Evolutionary conservation across 2,113 vertebrate species (phyloP), one percentile per base, ranked within the genome.

Genomic region (Abramis brama): DNA sequence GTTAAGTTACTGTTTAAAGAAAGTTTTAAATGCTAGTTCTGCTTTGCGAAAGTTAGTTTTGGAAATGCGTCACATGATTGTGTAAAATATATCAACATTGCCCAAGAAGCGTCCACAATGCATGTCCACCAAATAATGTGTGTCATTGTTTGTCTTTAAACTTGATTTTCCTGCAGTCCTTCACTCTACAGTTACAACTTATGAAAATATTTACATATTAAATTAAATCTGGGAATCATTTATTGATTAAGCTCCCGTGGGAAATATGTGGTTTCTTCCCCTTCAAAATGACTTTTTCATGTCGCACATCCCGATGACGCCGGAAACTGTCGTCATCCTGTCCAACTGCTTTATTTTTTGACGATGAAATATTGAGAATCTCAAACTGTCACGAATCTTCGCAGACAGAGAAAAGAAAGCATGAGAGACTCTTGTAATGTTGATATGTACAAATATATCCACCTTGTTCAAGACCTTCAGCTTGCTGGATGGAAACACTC

Each of bases 381-480:
- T 79, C 10, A 1, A n/a, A 71, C 68, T n/a, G 68, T 43, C 30
- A 59, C 52, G 36, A 39, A 25, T 80, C 13, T 62, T 50, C 43
- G 4, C 11, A 47, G 39, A 75, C 36, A 45, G 36, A 66, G 36
- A 80, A 47, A 17, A 19, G 12, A 62, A 39, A 80, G 47, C 23
- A 25, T 17, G 39, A 13, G 21, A 52, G 23, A 74, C 33, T 66
- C 12, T 77, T 57, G 25, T 52, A 7, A 52, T 76, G 64, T 77
- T 43, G 23, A 17, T 85, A 82, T 88, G 70, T 59, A 85, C 50
- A 82, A 60, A 70, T 62, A 60, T 27, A 23, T 36, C 70, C 23
- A 47, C 36, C 6, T 47, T 60, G n/a, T 64, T 55, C 45, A 55
- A 55, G 12, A 66, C 23, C 33, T 50, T 79, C 50, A 45, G 43